Evolutionary conservation across 2,113 vertebrate genomes (phyloP).

Genomic region (Nerophis ophidion): DNA sequence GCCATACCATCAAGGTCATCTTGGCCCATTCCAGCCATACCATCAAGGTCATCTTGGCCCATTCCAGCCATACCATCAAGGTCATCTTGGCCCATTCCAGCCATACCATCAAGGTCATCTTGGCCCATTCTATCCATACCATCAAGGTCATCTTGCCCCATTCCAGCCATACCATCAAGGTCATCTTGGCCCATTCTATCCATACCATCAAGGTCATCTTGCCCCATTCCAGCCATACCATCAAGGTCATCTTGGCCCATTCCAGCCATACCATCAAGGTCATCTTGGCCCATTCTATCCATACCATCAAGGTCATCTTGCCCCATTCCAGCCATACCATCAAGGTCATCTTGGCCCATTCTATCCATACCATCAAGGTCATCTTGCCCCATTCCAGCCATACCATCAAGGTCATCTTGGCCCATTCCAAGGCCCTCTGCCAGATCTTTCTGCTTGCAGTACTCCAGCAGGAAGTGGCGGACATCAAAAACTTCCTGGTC

Average conservation of each 20-base stretch:
- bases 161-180: slow-evolving; percentile 49
- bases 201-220: slow-evolving; percentile 38
- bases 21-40: slow-evolving; percentile 58
- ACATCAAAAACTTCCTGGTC: slow-evolving; percentile 50
- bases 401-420: slow-evolving; percentile 37
- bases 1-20: slow-evolving; percentile 51
- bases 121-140: slow-evolving; percentile 61
- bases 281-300: slow-evolving; percentile 62
- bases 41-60: slow-evolving; percentile 51
- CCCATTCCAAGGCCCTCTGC: slow-evolving; percentile 77
- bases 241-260: slow-evolving; percentile 53
- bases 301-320: slow-evolving; percentile 39
- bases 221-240: slow-evolving; percentile 61
- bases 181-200: slow-evolving; percentile 38
- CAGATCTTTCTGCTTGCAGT: slow-evolving; percentile 77
- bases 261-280: slow-evolving; percentile 50
- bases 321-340: slow-evolving; percentile 62
- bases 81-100: slow-evolving; percentile 61
- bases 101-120: slow-evolving; percentile 43
- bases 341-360: slow-evolving; percentile 52
- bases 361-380: slow-evolving; percentile 53
- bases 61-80: slow-evolving; percentile 52
- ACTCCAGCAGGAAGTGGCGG: slow-evolving; percentile 76
- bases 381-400: slow-evolving; percentile 62
- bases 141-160: slow-evolving; percentile 53